Percentiles rank a stretch among this genome's conserved stretches.
Conservation (phyloP, 92 coral and sea anemone species). For the Epizoanthus illoricatus region DNA sequence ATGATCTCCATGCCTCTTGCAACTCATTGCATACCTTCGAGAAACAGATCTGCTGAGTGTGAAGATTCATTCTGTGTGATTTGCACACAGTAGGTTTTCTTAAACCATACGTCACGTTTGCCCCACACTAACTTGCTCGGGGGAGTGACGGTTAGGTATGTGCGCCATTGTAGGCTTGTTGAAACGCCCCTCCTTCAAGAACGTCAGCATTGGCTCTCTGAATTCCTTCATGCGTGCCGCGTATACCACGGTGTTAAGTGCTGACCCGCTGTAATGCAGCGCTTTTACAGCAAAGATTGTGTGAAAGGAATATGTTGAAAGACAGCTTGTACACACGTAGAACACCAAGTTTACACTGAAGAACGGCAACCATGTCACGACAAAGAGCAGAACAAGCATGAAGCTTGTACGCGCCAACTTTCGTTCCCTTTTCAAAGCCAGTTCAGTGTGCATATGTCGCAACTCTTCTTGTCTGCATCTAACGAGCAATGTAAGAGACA, state of each 20-base stretch:
- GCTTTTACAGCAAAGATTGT: constrained; percentile 63
- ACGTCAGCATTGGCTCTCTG: constrained; percentile 63
- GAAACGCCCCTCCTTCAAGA: constrained; percentile 51
- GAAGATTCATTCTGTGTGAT: too few relatives aligned
- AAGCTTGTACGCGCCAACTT: constrained; percentile 61
- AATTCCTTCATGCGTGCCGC: constrained; percentile 78
- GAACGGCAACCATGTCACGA: constrained; percentile 77
- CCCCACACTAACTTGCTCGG: not conserved
- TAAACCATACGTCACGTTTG: too few relatives aligned
- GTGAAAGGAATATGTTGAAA: constrained; percentile 37
- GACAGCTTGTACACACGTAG: constrained; percentile 55
- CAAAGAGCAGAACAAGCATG: constrained; percentile 59
- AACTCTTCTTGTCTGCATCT: constrained; percentile 50
- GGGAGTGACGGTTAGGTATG: not conserved
- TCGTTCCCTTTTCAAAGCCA: constrained; percentile 56
- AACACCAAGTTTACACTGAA: constrained; percentile 71
- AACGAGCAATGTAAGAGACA: constrained; percentile 60
- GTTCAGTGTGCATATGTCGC: constrained; percentile 43
- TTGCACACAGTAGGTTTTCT: too few relatives aligned
- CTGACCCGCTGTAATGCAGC: constrained; percentile 75
- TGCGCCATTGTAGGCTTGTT: not conserved
- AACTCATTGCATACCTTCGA: too few relatives aligned
- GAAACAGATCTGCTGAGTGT: too few relatives aligned
- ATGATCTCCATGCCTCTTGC: too few relatives aligned
- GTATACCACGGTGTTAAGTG: constrained; percentile 67